Evolutionary conservation across 2,888 invertebrate species (phyloP).

Genomic region (Tetragnatha montana): DNA sequence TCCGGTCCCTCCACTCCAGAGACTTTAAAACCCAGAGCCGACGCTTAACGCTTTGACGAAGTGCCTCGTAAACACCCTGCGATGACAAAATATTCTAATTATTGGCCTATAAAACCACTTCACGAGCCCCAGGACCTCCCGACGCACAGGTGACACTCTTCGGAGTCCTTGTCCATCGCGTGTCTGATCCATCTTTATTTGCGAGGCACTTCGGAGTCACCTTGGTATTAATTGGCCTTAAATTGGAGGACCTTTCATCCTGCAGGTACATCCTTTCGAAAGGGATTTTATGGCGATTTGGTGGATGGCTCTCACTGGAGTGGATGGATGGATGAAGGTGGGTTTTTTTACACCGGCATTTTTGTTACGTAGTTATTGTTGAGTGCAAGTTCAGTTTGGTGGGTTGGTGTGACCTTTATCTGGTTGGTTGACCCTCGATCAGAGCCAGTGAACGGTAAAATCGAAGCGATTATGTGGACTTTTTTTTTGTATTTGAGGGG

Average conservation of each 20-base stretch:
- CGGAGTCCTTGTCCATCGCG: conserved; percentile 7
- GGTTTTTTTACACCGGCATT: background rate
- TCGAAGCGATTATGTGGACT: no score
- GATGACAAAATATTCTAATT: conserved; percentile 71
- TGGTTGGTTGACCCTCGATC: no score
- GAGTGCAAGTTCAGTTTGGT: background rate
- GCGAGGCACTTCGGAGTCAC: conserved; percentile 40
- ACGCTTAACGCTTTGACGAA: conserved; percentile 48
- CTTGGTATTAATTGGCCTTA: conserved; percentile 58
- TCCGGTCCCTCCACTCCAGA: conserved; percentile 21
- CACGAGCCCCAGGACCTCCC: conserved; percentile 60
- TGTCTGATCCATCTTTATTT: conserved; percentile 26
- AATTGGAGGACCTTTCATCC: conserved; percentile 47
- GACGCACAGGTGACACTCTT: conserved; percentile 24
- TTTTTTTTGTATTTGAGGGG: no score
- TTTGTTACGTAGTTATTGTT: background rate
- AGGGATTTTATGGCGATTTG: conserved; percentile 44
- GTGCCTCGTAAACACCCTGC: conserved; percentile 62
- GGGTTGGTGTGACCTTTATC: no score
- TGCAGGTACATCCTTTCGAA: conserved; percentile 39
- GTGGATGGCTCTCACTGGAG: conserved; percentile 19
- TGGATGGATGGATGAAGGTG: background rate
- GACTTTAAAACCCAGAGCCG: conserved; percentile 37
- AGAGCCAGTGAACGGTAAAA: no score
- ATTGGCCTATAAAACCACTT: conserved; percentile 60